A percentile compares a stretch with the other conserved stretches of the same genome.
Conservation (phyloP, 2,888 invertebrate genomes). For the Drosophila cognata region DNA sequence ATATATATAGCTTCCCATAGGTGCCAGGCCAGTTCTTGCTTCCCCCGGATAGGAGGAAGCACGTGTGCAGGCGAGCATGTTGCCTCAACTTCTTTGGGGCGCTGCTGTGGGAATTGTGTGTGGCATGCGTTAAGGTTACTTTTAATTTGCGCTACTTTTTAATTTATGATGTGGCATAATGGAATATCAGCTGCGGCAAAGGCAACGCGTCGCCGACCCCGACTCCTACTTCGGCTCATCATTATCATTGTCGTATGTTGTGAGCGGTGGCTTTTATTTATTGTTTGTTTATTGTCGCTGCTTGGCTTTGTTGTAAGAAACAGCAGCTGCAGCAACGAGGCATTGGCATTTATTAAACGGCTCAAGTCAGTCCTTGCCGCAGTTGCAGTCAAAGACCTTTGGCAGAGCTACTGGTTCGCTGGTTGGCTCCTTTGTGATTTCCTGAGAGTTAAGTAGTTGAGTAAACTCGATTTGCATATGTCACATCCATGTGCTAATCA, state of each 20-base stretch:
- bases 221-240: slow-evolving; percentile 29
- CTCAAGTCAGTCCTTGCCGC: slow-evolving; percentile 29
- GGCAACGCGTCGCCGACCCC: slow-evolving; percentile 3
- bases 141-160: slow-evolving; percentile 63
- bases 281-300: slow-evolving; percentile 25
- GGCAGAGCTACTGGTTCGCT: slow-evolving; percentile 6
- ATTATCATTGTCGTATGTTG: slow-evolving; percentile 46
- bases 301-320: neutral
- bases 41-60: neutral
- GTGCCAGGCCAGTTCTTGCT: neutral
- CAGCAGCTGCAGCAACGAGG: neutral
- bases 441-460: slow-evolving; percentile 37
- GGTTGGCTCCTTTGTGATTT: slow-evolving; percentile 22
- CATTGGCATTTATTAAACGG: slow-evolving; percentile 33
- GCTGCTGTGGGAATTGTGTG: slow-evolving; percentile 19
- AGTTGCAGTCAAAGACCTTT: slow-evolving; percentile 47
- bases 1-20: neutral
- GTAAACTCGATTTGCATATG: slow-evolving; percentile 50
- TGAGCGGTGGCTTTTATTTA: slow-evolving; percentile 17
- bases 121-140: slow-evolving; percentile 21
- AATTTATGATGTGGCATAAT: slow-evolving; percentile 65
- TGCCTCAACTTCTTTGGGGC: slow-evolving; percentile 10
- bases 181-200: slow-evolving; percentile 41
- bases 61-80: slow-evolving; percentile 38
- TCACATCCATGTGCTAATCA: neutral